Evolutionary conservation across 2,888 invertebrate genomes (phyloP).

Genomic region (Bellardia pandia): DNA sequence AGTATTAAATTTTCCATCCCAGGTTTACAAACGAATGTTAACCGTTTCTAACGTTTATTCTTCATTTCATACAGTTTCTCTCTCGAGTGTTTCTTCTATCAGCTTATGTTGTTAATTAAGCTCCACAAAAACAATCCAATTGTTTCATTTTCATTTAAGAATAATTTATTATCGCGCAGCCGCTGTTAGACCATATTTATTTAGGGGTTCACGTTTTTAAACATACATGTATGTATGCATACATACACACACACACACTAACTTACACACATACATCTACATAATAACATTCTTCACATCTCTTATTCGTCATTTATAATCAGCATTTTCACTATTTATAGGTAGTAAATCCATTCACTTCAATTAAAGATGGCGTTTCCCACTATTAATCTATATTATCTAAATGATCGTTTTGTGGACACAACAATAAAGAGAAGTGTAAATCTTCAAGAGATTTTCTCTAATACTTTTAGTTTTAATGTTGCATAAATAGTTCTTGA

Average conservation of each 20-base stretch:
- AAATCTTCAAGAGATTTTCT: conserved; percentile 50
- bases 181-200: conserved; percentile 44
- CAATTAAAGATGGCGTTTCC: conserved; percentile 48
- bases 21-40: neutral
- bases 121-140: conserved; percentile 16
- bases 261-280: neutral
- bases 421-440: conserved; percentile 22
- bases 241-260: neutral
- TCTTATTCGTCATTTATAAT: conserved; percentile 36
- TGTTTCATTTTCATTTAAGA: conserved; percentile 39
- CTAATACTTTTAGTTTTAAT: conserved; percentile 41
- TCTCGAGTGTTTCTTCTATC: conserved; percentile 32
- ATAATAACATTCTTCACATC: conserved; percentile 42
- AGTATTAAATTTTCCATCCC: neutral
- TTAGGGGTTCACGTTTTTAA: conserved; percentile 50
- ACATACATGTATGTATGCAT: conserved; percentile 2
- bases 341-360: conserved; percentile 6
- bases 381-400: conserved; percentile 13
- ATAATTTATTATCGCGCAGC: conserved; percentile 63
- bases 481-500: conserved; percentile 31
- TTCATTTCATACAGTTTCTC: neutral
- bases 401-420: conserved; percentile 49
- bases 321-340: neutral
- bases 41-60: neutral
- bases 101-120: conserved; percentile 10